Evolutionary conservation across 2,797 vertebrate genomes (phyloP).

Genomic region (Rhodeus uyekii): DNA sequence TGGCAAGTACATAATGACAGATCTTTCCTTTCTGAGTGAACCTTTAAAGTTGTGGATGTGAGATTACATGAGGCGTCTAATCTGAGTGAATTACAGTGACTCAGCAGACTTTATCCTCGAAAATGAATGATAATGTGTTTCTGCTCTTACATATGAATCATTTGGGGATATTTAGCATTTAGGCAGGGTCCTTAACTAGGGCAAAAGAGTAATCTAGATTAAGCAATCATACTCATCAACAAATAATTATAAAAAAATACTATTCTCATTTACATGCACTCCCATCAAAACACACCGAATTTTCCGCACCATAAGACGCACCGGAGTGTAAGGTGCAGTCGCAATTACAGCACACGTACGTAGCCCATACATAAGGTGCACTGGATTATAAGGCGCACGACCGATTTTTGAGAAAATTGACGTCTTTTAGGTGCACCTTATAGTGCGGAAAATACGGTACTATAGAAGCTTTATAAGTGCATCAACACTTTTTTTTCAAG

Average conservation of each 20-base stretch:
- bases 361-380: no score
- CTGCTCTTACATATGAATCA: neutral
- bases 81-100: slow-evolving; percentile 43
- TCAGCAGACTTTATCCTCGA: slow-evolving; percentile 23
- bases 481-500: neutral
- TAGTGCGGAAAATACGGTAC: no score
- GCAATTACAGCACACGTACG: no score
- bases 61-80: slow-evolving; percentile 30
- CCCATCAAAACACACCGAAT: neutral
- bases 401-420: no score
- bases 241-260: no score
- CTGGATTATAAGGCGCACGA: no score
- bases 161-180: neutral
- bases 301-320: no score
- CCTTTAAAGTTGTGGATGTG: neutral
- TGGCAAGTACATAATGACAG: neutral
- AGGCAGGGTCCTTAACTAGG: neutral
- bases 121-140: neutral
- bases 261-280: neutral
- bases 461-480: neutral
- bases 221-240: neutral
- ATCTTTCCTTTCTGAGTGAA: neutral
- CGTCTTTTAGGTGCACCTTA: no score
- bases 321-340: no score
- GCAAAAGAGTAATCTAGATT: neutral